These are phyloP conservation scores for Falco berigora DNA, from an alignment of 2,797 vertebrate genomes.

Conservation along the genomic window DNA sequence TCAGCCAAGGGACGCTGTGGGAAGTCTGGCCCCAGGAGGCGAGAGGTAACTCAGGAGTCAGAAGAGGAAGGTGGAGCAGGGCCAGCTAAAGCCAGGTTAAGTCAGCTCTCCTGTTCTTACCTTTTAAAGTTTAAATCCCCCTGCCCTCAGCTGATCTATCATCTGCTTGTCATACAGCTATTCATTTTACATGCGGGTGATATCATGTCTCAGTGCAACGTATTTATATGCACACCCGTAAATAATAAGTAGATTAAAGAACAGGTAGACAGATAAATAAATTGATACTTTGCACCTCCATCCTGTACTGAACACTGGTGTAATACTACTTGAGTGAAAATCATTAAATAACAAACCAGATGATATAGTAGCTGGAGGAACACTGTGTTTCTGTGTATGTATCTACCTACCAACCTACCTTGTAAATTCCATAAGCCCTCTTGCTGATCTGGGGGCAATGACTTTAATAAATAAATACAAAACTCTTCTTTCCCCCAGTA, in stretches of 20 bases:
- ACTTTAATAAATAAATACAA: neutral
- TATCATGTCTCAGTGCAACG: neutral
- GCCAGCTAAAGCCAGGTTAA: constrained; percentile 40
- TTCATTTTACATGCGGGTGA: neutral
- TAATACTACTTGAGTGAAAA: neutral
- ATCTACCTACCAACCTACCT: neutral
- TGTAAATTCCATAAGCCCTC: neutral
- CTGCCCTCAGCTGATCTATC: constrained; percentile 9
- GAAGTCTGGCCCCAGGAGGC: constrained; percentile 35
- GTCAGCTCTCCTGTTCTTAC: constrained; percentile 13
- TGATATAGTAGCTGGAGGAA: neutral
- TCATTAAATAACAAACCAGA: neutral
- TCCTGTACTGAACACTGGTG: neutral
- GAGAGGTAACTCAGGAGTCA: constrained; percentile 6
- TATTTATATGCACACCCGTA: neutral
- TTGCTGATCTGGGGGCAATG: neutral
- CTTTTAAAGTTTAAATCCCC: constrained; percentile 41
- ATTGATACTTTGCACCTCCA: neutral
- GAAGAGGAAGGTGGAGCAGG: constrained; percentile 3
- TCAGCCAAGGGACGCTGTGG: neutral
- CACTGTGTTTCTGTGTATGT: neutral
- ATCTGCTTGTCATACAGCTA: neutral
- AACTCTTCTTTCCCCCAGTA: accelerated
- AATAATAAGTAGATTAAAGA: neutral
- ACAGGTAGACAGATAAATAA: neutral